Conservation (phyloP, 1,140 invertebrate species). For the Archegozetes longisetosus region DNA sequence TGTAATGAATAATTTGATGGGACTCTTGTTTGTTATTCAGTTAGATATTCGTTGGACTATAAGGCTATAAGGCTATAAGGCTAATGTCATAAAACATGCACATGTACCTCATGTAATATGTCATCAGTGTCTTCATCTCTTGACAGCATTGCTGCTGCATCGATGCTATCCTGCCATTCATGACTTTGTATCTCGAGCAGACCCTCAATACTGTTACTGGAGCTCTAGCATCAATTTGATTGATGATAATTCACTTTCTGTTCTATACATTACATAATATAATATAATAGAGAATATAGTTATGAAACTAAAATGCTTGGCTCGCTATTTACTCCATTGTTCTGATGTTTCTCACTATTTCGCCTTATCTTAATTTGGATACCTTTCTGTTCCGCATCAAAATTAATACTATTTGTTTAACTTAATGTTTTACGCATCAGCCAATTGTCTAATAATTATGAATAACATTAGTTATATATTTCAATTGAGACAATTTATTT, state of each 20-base stretch:
- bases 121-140: background rate
- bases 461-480: too few species aligned
- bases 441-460: too few species aligned
- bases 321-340: too few species aligned
- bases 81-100: background rate
- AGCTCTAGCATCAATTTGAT: background rate
- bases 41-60: background rate
- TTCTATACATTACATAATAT: background rate
- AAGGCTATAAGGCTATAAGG: background rate
- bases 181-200: background rate
- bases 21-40: background rate
- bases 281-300: too few species aligned
- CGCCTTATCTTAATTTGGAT: too few species aligned
- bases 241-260: background rate
- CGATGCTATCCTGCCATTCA: background rate
- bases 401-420: too few species aligned
- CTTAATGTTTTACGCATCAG: too few species aligned
- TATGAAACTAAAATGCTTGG: too few species aligned
- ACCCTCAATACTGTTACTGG: background rate
- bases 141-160: too few species aligned
- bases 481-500: too few species aligned
- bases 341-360: too few species aligned
- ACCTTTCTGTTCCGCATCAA: too few species aligned
- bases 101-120: background rate
- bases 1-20: background rate